Base-by-base conservation (phyloP, 2,888 invertebrate genomes). In the Catotricha subobsoleta region DNA sequence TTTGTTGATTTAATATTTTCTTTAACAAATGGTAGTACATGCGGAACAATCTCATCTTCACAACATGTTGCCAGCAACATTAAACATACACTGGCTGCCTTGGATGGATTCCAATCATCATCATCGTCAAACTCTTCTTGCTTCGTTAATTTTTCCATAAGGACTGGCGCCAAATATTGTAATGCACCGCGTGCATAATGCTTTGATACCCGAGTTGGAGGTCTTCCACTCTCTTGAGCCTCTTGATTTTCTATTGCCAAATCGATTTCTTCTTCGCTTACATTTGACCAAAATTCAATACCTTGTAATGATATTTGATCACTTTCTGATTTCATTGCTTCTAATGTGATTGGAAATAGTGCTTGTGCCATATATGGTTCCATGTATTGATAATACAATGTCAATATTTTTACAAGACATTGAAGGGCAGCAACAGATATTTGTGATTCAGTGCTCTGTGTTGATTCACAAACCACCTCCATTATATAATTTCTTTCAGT, bases 261-360 rank as follows among this genome's bases (percentile, higher is more conserved):
- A 64, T 95, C 95, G 27, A 95, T 90, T 66, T 99, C 98, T 66
- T 97, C 98, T 65, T 99, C 98, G 56, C 97, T 94, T 1, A 98
- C 95, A 54, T 94, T 97, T 4, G 95, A 97, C 98, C 99, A 99
- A 67, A 99, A 99, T 64, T 99, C 98, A 59, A 99, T 97, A 49
- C 98, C 98, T 68, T 97, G 97, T 43, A 97, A 71, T 15, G 92
- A 82, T 41, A 99, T 83, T 51, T 95, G 94, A 65, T 97, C 94
- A 48, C 84, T 76, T 47, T 91, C 90, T 15, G 88, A 88, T 59
- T 91, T 92, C 92, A 99, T 99, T 9, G 98, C 95, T 64, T 94
- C 91, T 56, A 98, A 67, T 8, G 98, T 95, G 44, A 98, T 97
- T 21, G 97, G 92, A 63, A 98, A 98, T 15, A 98, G 67, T 12